Base-by-base conservation (phyloP, 2,113 vertebrate species). In the Microcebus jonahi region DNA sequence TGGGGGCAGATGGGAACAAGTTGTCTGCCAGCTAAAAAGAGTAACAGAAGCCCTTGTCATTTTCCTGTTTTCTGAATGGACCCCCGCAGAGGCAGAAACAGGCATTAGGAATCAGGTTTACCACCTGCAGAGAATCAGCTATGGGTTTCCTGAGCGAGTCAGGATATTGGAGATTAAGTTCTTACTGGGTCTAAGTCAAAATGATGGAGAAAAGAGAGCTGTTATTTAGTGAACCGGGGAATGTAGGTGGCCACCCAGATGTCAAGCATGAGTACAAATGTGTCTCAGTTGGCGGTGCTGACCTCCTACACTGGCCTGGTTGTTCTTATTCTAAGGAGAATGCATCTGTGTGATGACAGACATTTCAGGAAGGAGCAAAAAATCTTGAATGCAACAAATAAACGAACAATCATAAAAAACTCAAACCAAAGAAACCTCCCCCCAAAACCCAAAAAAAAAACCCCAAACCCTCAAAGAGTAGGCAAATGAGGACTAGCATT, bases 1-100 rank as follows among this genome's bases (percentile, higher is more conserved):
- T 71, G 53, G 75, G 91, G 93, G 59, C 89, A 97, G 91, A 90
- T 68, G 88, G 75, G 94, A 97, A 96, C 91, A 95, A 79, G 95
- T 18, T 90, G 85, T 96, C 73, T 88, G 67, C 25, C 18, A 93
- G 77, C 25, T 39, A 87, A 71, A 75, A 70, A 90, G 25, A 85
- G 42, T 91, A 48, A 84, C 34, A 75, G 67, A 96, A 91, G 91
- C 71, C 67, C 71, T 88, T 82, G 95, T 92, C 88, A 92, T 93
- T 90, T 94, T 96, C 70, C 50, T 71, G 67, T 53, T 93, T 83
- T 88, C 71, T 80, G 68, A 93, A 57, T 23, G 79, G 75, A 96
- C 61, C 68, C 95, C 97, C 70, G 70, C 21, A 55, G 96, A 95
- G 63, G 45, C 53, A 63, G n/a, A 68, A 87, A 80, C 73, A 55